phyloP scores from a whole-genome alignment of 2,113 vertebrate species.

The Passer montanus region DNA sequence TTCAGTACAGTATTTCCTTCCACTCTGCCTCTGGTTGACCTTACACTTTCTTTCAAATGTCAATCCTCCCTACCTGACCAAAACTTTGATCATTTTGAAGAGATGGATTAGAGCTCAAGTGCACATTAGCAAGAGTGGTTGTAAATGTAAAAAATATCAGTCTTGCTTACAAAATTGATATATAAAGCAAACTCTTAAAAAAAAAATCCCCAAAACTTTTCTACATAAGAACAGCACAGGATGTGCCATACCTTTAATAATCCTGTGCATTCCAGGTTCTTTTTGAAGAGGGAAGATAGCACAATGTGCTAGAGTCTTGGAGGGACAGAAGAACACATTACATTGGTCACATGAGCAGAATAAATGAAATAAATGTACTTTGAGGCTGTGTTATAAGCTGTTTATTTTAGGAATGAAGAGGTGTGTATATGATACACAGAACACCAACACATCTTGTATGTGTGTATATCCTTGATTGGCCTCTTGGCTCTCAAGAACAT shows the following conservation, averaged over 20 bases:
- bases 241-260: neutral
- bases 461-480: neutral
- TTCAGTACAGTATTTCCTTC: slow-evolving; percentile 9
- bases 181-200: neutral
- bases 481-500: neutral
- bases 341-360: neutral
- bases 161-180: neutral
- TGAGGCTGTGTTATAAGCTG: neutral
- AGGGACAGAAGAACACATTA: neutral
- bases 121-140: neutral
- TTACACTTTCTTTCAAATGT: slow-evolving; percentile 6
- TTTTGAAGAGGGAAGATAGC: neutral
- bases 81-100: slow-evolving; percentile 13
- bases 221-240: neutral
- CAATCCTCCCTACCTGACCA: neutral
- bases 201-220: neutral
- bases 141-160: neutral
- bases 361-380: neutral
- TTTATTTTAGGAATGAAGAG: neutral
- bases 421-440: neutral
- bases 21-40: slow-evolving; percentile 1
- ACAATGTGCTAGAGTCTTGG: neutral
- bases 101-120: neutral
- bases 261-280: neutral
- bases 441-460: rapidly evolving